A percentile compares a stretch with the other conserved stretches of the same genome.
phyloP scores from a whole-genome alignment of 2,888 invertebrate genomes.

The Julus scandinavius region DNA sequence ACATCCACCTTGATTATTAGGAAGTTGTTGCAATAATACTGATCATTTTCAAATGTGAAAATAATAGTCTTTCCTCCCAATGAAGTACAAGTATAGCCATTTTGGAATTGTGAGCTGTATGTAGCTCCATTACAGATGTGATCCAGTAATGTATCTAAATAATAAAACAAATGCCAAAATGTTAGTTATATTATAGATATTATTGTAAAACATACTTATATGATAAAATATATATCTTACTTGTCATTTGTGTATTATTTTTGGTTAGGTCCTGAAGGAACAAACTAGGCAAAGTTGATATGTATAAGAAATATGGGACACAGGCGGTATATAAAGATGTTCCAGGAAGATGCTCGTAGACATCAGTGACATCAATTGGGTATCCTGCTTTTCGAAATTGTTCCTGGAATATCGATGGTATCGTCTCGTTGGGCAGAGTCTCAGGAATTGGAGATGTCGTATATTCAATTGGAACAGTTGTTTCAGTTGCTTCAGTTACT shows the following conservation, averaged over 20 bases:
- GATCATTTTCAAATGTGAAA: slow-evolving; percentile 28
- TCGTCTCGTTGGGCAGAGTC: slow-evolving; percentile 28
- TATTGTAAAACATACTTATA: background rate
- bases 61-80: slow-evolving; percentile 52
- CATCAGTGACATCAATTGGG: slow-evolving; percentile 41
- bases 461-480: background rate
- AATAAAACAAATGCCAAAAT: background rate
- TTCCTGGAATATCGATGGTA: slow-evolving; percentile 48
- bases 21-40: slow-evolving; percentile 52
- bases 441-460: background rate
- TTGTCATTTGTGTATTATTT: slow-evolving; percentile 12
- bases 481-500: background rate
- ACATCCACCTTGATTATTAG: slow-evolving; percentile 52
- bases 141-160: slow-evolving; percentile 40
- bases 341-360: slow-evolving; percentile 25
- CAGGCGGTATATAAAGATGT: slow-evolving; percentile 51
- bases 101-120: slow-evolving; percentile 27
- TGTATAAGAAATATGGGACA: slow-evolving; percentile 46
- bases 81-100: slow-evolving; percentile 45
- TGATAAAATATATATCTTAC: slow-evolving; percentile 2
- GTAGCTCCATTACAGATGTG: slow-evolving; percentile 51
- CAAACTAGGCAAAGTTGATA: slow-evolving; percentile 8
- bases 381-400: slow-evolving; percentile 51
- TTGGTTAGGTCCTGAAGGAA: slow-evolving; percentile 44
- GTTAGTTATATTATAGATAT: background rate